phyloP scores from a whole-genome alignment of 2,888 invertebrate species.

The Plagodis pulveraria region DNA sequence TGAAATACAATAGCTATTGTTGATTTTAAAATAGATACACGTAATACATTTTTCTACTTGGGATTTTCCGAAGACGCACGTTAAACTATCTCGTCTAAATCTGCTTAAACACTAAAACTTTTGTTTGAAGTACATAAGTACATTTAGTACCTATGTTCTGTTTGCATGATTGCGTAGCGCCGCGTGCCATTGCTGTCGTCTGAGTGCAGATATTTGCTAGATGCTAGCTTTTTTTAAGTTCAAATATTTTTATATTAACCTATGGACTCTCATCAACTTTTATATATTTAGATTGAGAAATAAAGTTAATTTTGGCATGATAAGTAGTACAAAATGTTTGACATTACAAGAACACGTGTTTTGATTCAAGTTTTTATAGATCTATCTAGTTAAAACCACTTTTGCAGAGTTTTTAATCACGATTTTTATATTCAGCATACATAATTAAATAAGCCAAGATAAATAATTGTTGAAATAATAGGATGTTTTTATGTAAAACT shows the following conservation, averaged over 20 bases:
- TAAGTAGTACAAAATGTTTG: conserved; percentile 58
- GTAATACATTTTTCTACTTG: too few species aligned
- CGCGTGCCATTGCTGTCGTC: conserved; percentile 54
- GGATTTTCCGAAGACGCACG: background rate
- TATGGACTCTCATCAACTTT: conserved; percentile 7
- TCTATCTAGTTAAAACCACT: conserved; percentile 29
- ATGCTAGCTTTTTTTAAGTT: conserved; percentile 33
- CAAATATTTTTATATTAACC: conserved; percentile 30
- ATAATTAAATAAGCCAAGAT: conserved; percentile 20
- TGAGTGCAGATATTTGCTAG: conserved; percentile 29
- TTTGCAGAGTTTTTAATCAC: conserved; percentile 27
- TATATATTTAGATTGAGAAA: conserved; percentile 24
- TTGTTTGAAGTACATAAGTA: conserved; percentile 46
- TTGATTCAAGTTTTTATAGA: conserved; percentile 55
- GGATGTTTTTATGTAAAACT: conserved; percentile 34
- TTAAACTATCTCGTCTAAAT: background rate
- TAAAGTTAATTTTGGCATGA: conserved; percentile 42
- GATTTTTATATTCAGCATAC: conserved; percentile 29
- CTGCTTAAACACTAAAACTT: conserved; percentile 38
- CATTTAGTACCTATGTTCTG: conserved; percentile 35
- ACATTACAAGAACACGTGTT: conserved; percentile 55
- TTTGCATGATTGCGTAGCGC: conserved; percentile 22
- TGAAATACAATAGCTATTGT: background rate
- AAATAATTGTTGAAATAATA: conserved; percentile 23
- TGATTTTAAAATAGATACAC: background rate